Evolutionary conservation across 1,140 invertebrate species (phyloP).

Genomic region (Heliothis virescens): DNA sequence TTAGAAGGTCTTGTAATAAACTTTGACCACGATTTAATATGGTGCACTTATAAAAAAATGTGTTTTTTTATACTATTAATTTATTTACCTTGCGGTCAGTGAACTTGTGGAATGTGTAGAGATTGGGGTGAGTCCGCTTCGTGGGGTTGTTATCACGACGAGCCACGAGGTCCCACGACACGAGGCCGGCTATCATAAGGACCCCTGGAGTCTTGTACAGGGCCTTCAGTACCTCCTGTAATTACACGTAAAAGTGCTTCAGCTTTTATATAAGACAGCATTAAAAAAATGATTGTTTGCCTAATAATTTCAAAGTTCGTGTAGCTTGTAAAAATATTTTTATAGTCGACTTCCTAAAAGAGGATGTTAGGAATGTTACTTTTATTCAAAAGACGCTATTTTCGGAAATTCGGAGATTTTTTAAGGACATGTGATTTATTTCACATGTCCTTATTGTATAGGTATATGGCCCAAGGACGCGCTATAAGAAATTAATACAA

Average conservation of each 20-base stretch:
- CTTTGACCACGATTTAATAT: too few species aligned
- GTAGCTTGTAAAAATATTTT: neutral
- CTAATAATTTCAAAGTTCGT: neutral
- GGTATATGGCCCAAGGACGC: too few species aligned
- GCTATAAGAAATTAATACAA: too few species aligned
- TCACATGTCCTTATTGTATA: too few species aligned
- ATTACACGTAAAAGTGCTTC: neutral
- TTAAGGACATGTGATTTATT: neutral
- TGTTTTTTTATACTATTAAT: too few species aligned
- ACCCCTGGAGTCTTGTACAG: constrained; percentile 88
- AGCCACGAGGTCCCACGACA: constrained; percentile 89
- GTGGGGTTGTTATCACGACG: constrained; percentile 86
- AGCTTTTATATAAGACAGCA: neutral
- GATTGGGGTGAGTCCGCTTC: constrained; percentile 88
- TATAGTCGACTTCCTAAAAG: too few species aligned
- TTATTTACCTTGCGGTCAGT: constrained; percentile 88
- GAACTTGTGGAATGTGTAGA: constrained; percentile 89
- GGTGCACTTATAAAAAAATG: too few species aligned
- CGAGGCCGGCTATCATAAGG: constrained; percentile 87
- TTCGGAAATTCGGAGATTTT: neutral
- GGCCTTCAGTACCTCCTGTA: constrained; percentile 87
- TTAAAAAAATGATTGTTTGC: too few species aligned
- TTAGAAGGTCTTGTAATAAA: too few species aligned
- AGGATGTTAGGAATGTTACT: too few species aligned
- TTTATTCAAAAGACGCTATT: too few species aligned